Conservation (phyloP, 2,113 vertebrate genomes). For the Pangasianodon hypophthalmus region DNA sequence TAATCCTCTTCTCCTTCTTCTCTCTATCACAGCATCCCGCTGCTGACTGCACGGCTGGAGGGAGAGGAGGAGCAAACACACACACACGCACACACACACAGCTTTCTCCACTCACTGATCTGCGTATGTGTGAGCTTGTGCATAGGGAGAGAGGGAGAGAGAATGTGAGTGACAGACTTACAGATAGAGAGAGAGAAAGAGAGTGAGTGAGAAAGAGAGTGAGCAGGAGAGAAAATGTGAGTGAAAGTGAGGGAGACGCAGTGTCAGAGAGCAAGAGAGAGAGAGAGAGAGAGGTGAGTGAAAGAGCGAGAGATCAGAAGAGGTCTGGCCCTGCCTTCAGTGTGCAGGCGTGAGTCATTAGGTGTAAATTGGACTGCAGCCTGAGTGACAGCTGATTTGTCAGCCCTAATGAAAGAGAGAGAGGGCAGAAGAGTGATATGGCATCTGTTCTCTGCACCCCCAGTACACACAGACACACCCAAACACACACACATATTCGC, state of each 20-base stretch:
- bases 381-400: conserved; percentile 92
- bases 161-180: conserved; percentile 31
- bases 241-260: conserved; percentile 22
- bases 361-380: conserved; percentile 91
- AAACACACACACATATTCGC: conserved; percentile 29
- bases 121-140: conserved; percentile 43
- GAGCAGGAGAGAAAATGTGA: neutral
- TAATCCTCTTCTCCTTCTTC: conserved; percentile 65
- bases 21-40: conserved; percentile 69
- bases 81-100: conserved; percentile 7
- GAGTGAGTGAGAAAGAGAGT: conserved; percentile 45
- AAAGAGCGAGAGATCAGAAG: conserved; percentile 57
- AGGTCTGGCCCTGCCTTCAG: conserved; percentile 24
- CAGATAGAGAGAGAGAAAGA: conserved; percentile 12
- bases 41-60: conserved; percentile 71
- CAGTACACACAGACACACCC: conserved; percentile 36
- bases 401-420: conserved; percentile 78
- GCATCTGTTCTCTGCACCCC: conserved; percentile 74
- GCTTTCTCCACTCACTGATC: conserved; percentile 35
- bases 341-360: conserved; percentile 91
- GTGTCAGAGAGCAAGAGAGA: conserved; percentile 36
- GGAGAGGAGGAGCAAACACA: conserved; percentile 43
- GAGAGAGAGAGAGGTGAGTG: conserved; percentile 60
- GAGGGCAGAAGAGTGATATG: conserved; percentile 72
- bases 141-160: conserved; percentile 47